Base-by-base conservation (phyloP, 2,113 vertebrate genomes). In the Egretta garzetta region DNA sequence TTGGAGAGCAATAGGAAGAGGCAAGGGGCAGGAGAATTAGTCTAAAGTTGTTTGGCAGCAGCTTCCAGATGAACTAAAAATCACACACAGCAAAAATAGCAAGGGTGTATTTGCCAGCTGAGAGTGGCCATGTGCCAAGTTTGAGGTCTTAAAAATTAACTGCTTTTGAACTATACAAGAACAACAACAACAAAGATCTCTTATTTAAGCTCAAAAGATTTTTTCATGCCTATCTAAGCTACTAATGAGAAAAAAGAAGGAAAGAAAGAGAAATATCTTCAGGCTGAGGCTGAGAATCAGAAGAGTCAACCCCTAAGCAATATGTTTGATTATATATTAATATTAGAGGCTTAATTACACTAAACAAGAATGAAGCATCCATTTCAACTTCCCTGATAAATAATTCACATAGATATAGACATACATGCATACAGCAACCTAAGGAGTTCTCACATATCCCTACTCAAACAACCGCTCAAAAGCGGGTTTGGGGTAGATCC, bases 141-240 rank as follows among this genome's bases (percentile, higher is more conserved):
- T 66, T 90, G 93, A 96, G 95, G 94, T 96, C 96, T 97, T 97
- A 96, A 97, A 97, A 97, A 96, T 96, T 96, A 97, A 97, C 96
- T 95, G 94, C 95, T 97, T 97, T 97, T 97, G 96, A 97, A 97
- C 95, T 95, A 88, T 66, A 96, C 87, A 95, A 95, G 88, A 95
- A 91, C 91, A 97, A 94, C 95, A 94, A 83, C 90, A 97, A 96
- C 94, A 97, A 91, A 95, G 93, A 94, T 91, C 86, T 95, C 93
- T 94, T 97, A 93, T 95, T 97, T 93, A 79, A 95, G 70, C 96
- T 95, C 93, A 95, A 96, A 96, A 95, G 93, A 95, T 87, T 96
- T 97, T 96, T 96, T 93, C 89, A 85, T 96, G 93, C 80, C 95
- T 96, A 94, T 97, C 96, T 97, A 95, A 96, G 89, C 91, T 96